Evolutionary conservation across 2,113 vertebrate species (phyloP), one percentile per base, ranked within the genome.

Genomic region (Eupsittula cactorum): DNA sequence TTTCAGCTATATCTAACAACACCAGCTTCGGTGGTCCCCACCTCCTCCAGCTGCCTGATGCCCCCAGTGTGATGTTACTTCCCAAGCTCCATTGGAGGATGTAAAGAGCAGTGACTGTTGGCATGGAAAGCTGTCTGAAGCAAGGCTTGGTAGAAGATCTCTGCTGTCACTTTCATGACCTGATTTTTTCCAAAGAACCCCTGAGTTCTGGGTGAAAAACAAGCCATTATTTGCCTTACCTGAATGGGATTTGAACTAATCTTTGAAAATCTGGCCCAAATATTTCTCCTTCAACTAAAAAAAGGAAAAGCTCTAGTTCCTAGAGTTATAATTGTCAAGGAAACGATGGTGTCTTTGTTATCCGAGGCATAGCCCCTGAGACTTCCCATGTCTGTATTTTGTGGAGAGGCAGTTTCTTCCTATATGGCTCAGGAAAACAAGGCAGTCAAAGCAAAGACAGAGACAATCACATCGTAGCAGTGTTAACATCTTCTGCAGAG

Each of bases 381-480:
- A 80, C 29, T 87, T 87, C 53, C 85, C 78, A 42, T 0, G 0
- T 87, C 78, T 88, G 0, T 46, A 35, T 88, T 92, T 94, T 96
- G 79, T 93, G 53, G 67, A 76, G 31, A 82, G 82, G 77, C 70
- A 85, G 21, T 28, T 4, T 70, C n/a, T 82, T 85, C 76, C 65
- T 87, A 82, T 76, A 74, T 53, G 82, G 81, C 87, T 90, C 53
- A 67, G 59, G 59, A 93, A 91, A 96, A 79, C 63, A 90, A 80
- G 87, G 46, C 82, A 91, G 83, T 16, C 83, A 92, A 95, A 82
- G 82, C 78, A 71, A 70, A 95, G 81, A 65, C 31, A 31, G 59
- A 62, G 25, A 16, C 37, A 91, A 77, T 27, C 0, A 0, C 41
- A 79, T 53, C 41, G 52, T 1, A 62, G 44, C 37, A 49, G 67